Evolutionary conservation across 2,888 invertebrate genomes (phyloP).

Genomic region (Endomychus coccineus): DNA sequence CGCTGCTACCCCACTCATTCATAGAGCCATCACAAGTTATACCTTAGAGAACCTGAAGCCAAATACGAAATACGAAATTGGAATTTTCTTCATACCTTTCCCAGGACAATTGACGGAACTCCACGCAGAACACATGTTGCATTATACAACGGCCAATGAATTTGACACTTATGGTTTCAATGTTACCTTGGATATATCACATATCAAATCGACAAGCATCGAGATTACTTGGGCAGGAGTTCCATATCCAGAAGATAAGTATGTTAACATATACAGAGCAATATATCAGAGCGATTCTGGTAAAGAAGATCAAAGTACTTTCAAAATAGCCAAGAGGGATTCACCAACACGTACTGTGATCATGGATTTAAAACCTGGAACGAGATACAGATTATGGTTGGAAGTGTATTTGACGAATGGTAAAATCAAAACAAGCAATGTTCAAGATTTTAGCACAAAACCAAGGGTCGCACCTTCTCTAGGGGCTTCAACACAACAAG

Average conservation of each 20-base stretch:
- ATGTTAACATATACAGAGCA: slow-evolving; percentile 81
- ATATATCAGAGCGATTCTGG: slow-evolving; percentile 71
- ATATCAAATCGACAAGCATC: slow-evolving; percentile 68
- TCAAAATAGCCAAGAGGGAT: slow-evolving; percentile 68
- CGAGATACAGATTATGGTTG: slow-evolving; percentile 81
- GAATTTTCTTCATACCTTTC: slow-evolving; percentile 76
- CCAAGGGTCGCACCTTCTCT: slow-evolving; percentile 52
- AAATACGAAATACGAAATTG: slow-evolving; percentile 73
- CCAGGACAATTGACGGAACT: slow-evolving; percentile 72
- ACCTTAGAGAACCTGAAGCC: slow-evolving; percentile 72
- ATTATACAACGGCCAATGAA: slow-evolving; percentile 64
- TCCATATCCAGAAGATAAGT: slow-evolving; percentile 83
- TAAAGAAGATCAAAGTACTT: slow-evolving; percentile 65
- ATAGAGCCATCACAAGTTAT: slow-evolving; percentile 71
- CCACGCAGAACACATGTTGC: slow-evolving; percentile 60
- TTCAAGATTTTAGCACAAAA: slow-evolving; percentile 80
- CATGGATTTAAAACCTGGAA: slow-evolving; percentile 65
- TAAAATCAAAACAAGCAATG: slow-evolving; percentile 82
- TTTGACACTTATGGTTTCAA: slow-evolving; percentile 78
- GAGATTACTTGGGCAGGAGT: slow-evolving; percentile 79
- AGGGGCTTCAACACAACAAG: slow-evolving; percentile 48
- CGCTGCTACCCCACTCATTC: slow-evolving; percentile 76
- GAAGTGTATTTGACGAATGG: slow-evolving; percentile 87
- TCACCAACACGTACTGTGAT: slow-evolving; percentile 60
- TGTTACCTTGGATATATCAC: slow-evolving; percentile 65